Evolutionary conservation across 2,797 vertebrate species (phyloP).

Genomic region (Orientallactaga sibirica): DNA sequence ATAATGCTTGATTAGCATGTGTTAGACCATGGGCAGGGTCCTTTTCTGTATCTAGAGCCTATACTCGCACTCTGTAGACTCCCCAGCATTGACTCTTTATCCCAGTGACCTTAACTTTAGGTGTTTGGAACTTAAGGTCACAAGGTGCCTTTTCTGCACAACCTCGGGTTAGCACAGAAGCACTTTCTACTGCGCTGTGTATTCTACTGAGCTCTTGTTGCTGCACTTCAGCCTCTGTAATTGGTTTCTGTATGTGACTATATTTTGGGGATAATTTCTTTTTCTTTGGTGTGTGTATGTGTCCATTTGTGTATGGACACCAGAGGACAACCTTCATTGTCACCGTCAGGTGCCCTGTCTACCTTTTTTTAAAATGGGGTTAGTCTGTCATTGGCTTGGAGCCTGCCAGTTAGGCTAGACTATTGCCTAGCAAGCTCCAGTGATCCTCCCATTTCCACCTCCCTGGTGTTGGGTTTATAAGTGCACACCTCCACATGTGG

Average conservation of each 20-base stretch:
- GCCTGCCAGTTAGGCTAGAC: too few relatives aligned
- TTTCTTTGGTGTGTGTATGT: too few relatives aligned
- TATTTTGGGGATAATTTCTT: not conserved
- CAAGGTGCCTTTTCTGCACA: not conserved
- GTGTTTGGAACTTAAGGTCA: not conserved
- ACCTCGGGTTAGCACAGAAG: not conserved
- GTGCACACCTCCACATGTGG: too few relatives aligned
- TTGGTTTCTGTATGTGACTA: accelerated
- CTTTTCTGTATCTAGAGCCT: not conserved
- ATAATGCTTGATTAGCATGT: accelerated
- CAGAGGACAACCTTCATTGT: too few relatives aligned
- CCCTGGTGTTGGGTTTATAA: too few relatives aligned
- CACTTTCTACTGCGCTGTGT: not conserved
- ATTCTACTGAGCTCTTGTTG: not conserved
- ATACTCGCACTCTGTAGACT: accelerated
- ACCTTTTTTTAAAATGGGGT: too few relatives aligned
- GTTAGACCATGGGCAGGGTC: accelerated
- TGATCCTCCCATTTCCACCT: too few relatives aligned
- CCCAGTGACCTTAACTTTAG: not conserved
- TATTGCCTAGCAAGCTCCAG: too few relatives aligned
- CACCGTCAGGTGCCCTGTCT: too few relatives aligned
- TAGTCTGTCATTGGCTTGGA: too few relatives aligned
- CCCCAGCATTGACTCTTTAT: too few relatives aligned
- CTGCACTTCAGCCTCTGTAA: accelerated
- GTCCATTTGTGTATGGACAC: not conserved